Evolutionary conservation across 1,140 invertebrate genomes (phyloP).

Genomic region (Anoplophora glabripennis): DNA sequence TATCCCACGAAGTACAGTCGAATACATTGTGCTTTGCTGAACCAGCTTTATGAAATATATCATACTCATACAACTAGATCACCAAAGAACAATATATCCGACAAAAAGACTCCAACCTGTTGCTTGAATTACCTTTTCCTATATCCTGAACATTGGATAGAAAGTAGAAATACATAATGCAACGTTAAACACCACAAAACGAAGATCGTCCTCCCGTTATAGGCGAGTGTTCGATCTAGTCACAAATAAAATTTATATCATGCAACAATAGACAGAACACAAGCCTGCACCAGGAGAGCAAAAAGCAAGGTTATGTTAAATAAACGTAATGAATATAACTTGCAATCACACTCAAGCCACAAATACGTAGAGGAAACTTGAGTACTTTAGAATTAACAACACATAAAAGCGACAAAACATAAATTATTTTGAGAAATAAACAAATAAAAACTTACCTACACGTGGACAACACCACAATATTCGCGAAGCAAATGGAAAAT

Average conservation of each 20-base stretch:
- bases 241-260: conserved; percentile 35
- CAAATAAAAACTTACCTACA: conserved; percentile 18
- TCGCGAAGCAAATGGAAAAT: conserved; percentile 23
- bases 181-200: background rate
- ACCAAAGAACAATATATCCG: conserved; percentile 51
- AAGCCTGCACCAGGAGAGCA: conserved; percentile 38
- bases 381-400: background rate
- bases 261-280: conserved; percentile 47
- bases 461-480: conserved; percentile 19
- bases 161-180: background rate
- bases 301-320: conserved; percentile 27
- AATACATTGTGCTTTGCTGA: conserved; percentile 51
- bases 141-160: background rate
- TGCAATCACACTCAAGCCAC: background rate
- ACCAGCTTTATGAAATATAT: conserved; percentile 49
- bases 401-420: background rate
- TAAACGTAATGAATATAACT: background rate
- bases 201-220: conserved; percentile 31
- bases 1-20: conserved; percentile 40
- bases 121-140: conserved; percentile 10
- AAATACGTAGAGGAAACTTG: no score
- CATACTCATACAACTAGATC: conserved; percentile 50
- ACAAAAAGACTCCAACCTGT: conserved; percentile 32
- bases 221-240: conserved; percentile 50
- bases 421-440: no score